Base-by-base conservation (phyloP, 2,797 vertebrate species). In the Coranthus polyacanthus region DNA sequence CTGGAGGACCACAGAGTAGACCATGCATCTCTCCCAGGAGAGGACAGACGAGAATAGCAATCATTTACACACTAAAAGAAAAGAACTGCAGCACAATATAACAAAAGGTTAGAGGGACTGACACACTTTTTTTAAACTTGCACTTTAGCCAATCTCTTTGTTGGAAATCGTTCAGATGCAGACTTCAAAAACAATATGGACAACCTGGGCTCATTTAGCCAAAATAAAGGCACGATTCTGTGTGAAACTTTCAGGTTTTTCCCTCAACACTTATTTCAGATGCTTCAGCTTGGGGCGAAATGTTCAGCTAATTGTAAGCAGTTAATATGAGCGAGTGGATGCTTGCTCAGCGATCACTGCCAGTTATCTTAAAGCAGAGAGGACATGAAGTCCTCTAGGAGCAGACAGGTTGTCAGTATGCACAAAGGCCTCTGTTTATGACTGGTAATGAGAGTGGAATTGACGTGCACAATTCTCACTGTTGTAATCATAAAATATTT, bases 331-430 rank as follows among this genome's bases (percentile, higher is more conserved):
- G 73, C 58, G 46, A 45, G 50, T 21, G 51, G 34, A 32, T 52
- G 69, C 68, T 78, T 49, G 62, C 57, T 80, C 84, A 63, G 70
- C 47, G 3, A 69, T 88, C 76, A 69, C 82, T 72, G 75, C 61
- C 81, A 75, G 49, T 83, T 75, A 60, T 74, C 50, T 71, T 56
- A 49, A 67, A 79, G 59, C 73, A 38, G 75, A 66, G 64, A 67
- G 59, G 82, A 84, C 79, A 12, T 44, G 65, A 58, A 69, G 78
- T 72, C 85, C 75, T 82, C 68, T 67, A 76, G 76, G 47, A 81
- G 63, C 45, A 77, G 85, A 86, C 83, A 86, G 74, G 74, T 85
- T 84, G 85, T 88, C 89, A 82, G 68, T 21, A 9, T 1, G 12
- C 59, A 60, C 71, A 59, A 56, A 60, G 50, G 41, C 71, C 22